A percentile compares a stretch with the other conserved stretches of the same genome.
Evolutionary conservation across 2,113 vertebrate genomes (phyloP).

Genomic region (Psettodes erumei): DNA sequence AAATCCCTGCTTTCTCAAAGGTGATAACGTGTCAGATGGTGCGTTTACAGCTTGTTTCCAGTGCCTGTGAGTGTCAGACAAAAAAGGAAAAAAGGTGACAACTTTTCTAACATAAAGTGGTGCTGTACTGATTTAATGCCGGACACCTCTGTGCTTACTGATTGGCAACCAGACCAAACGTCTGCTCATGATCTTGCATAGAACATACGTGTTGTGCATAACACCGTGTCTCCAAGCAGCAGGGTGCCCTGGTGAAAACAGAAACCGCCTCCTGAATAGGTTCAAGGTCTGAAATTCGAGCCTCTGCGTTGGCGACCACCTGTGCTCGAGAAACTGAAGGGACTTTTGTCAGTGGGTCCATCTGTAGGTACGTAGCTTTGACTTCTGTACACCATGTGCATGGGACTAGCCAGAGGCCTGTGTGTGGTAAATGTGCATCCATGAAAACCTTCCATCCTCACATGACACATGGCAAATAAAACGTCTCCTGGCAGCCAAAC

Average conservation of each 20-base stretch:
- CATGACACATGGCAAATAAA: background rate
- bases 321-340: background rate
- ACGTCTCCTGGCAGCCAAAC: background rate
- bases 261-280: constrained; percentile 10
- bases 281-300: background rate
- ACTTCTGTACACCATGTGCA: background rate
- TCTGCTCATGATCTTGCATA: background rate
- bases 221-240: constrained; percentile 16
- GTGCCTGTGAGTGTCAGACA: too few species aligned
- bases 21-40: too few species aligned
- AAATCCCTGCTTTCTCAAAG: too few species aligned
- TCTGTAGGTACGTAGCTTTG: background rate
- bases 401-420: too few species aligned
- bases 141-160: background rate
- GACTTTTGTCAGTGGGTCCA: background rate
- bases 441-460: too few species aligned
- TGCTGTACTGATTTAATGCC: too few species aligned
- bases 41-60: too few species aligned
- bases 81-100: too few species aligned
- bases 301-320: background rate
- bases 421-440: too few species aligned
- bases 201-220: background rate
- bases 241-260: background rate
- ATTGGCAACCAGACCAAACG: background rate
- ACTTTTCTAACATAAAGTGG: too few species aligned